Percentiles rank a stretch among this genome's conserved stretches.
phyloP scores from a whole-genome alignment of 1,140 invertebrate species.

The Parapsyche elsis region DNA sequence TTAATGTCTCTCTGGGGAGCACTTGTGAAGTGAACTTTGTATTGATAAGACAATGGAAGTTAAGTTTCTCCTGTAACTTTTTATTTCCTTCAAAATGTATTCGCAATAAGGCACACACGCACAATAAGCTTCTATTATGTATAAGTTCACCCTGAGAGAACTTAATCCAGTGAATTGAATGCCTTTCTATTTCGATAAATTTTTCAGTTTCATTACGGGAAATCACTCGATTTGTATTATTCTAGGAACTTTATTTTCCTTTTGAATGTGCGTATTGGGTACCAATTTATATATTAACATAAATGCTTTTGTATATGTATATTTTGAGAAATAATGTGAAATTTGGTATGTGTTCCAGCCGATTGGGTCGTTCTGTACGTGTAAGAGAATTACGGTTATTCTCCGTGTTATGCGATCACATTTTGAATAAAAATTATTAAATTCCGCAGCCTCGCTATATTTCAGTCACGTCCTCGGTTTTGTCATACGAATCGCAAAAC shows the following conservation, averaged over 20 bases:
- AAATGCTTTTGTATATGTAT: too few species aligned
- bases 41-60: constrained; percentile 38
- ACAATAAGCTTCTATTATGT: background rate
- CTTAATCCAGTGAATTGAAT: background rate
- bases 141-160: background rate
- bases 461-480: constrained; percentile 30
- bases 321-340: background rate
- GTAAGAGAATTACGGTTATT: too few species aligned
- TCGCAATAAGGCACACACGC: background rate
- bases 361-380: background rate
- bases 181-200: background rate
- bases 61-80: background rate
- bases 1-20: constrained; percentile 37
- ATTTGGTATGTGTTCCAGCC: background rate
- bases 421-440: constrained; percentile 19
- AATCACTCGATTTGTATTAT: too few species aligned
- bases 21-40: constrained; percentile 37
- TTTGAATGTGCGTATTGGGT: too few species aligned
- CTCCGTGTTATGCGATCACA: background rate
- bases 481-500: constrained; percentile 17
- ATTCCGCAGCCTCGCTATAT: constrained; percentile 8
- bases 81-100: background rate
- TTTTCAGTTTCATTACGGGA: background rate
- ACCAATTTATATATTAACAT: too few species aligned
- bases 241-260: too few species aligned